Evolutionary conservation across 2,113 vertebrate genomes (phyloP).

Genomic region (Paratilapia polleni): DNA sequence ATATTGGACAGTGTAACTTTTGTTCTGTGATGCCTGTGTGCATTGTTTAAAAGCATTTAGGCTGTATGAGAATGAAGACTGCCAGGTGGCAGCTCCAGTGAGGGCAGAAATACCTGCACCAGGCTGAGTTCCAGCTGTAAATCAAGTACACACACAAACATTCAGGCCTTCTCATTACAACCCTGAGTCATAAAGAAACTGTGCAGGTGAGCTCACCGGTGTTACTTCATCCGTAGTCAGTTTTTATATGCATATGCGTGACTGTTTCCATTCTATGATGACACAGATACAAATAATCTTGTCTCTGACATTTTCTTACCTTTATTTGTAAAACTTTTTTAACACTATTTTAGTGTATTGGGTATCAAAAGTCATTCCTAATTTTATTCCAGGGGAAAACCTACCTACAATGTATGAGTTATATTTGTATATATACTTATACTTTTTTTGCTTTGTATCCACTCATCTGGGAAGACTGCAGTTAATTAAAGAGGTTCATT

Average conservation of each 20-base stretch:
- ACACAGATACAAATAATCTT: not conserved
- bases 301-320: no score
- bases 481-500: not conserved
- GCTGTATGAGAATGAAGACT: not conserved
- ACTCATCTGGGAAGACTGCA: not conserved
- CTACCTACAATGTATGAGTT: no score
- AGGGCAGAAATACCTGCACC: conserved; percentile 6
- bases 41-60: not conserved
- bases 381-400: no score
- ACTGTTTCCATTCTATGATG: not conserved
- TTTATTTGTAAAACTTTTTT: no score
- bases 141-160: conserved; percentile 31
- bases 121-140: conserved; percentile 41
- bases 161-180: conserved; percentile 54
- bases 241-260: not conserved
- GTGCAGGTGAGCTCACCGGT: conserved; percentile 46
- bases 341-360: no score
- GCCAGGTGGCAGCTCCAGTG: conserved; percentile 5
- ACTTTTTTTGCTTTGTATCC: no score
- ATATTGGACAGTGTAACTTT: not conserved
- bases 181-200: conserved; percentile 63
- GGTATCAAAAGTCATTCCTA: no score
- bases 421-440: no score
- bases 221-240: not conserved
- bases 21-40: not conserved